Base-by-base conservation (phyloP, 2,797 vertebrate species). In the Peromyscus nudipes region DNA sequence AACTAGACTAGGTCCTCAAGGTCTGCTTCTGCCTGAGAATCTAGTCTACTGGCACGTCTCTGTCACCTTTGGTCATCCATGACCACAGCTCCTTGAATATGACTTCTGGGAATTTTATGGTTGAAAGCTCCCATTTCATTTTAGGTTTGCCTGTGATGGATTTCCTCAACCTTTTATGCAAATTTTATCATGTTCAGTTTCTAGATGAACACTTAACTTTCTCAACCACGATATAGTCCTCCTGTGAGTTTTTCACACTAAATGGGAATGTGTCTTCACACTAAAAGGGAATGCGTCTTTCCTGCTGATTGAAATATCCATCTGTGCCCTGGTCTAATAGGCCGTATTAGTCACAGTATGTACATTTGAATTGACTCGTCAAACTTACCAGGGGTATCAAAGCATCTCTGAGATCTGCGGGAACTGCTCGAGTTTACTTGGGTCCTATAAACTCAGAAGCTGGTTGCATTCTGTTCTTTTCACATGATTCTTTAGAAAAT, bases 231-330 rank as follows among this genome's bases (percentile, higher is more conserved):
- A 29, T 81, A 77, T 21, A 75, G 82, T 92, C 95, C 86, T 96
- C 85, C 46, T 92, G 62, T 95, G 88, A 94, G 75, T 76, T 91
- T 94, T 92, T 96, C 52, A n/a, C 86, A 80, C 21, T 92, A 89
- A 92, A 64, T 77, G 43, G 25, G 40, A 92, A 89, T 67, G 43
- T 60, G 19, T 91, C 67, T 96, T 95, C 69, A 57, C 89, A 71
- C 21, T 91, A 91, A 92, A 64, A 77, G 49, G 16, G 55, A 92
- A 91, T 57, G 49, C 55, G 16, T 89, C 67, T 97, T 94, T 96
- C 57, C 13, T 73, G 57, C n/a, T 69, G 80, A 93, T 81, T 76
- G 80, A 96, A 97, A 95, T 73, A 96, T 57, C 88, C 75, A 91
- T 94, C 93, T 87, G 85, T 89, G 46, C 29, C 34, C 76, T 67